Evolutionary conservation across 2,797 vertebrate species (phyloP).

Genomic region (Oreonectes daqikongensis): DNA sequence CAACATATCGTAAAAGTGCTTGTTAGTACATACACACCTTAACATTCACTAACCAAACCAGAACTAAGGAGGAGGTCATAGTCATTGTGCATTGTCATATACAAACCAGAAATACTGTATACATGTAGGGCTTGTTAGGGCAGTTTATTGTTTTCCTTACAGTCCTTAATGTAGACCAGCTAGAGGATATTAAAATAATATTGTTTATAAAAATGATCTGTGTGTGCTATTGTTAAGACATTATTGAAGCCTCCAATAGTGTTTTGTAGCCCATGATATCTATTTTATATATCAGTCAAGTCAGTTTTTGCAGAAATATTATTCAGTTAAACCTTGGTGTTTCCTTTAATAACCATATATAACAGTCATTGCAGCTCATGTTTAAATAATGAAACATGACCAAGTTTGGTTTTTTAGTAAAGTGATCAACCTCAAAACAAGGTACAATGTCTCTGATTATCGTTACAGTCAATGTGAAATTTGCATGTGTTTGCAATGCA

Average conservation of each 20-base stretch:
- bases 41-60: too few relatives aligned
- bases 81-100: not conserved
- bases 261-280: too few relatives aligned
- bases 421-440: not conserved
- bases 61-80: not conserved
- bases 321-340: too few relatives aligned
- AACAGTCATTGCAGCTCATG: not conserved
- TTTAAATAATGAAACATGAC: not conserved
- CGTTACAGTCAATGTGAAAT: not conserved
- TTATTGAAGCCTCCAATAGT: too few relatives aligned
- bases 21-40: too few relatives aligned
- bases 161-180: too few relatives aligned
- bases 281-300: too few relatives aligned
- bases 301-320: too few relatives aligned
- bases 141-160: not conserved
- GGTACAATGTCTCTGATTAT: not conserved
- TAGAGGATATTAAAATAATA: too few relatives aligned
- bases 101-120: not conserved
- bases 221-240: too few relatives aligned
- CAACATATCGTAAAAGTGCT: not conserved
- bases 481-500: slow-evolving; percentile 14
- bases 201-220: too few relatives aligned
- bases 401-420: not conserved
- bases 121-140: not conserved
- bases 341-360: too few relatives aligned